phyloP scores from a whole-genome alignment of 2,797 vertebrate genomes.

The Hydrophis major region DNA sequence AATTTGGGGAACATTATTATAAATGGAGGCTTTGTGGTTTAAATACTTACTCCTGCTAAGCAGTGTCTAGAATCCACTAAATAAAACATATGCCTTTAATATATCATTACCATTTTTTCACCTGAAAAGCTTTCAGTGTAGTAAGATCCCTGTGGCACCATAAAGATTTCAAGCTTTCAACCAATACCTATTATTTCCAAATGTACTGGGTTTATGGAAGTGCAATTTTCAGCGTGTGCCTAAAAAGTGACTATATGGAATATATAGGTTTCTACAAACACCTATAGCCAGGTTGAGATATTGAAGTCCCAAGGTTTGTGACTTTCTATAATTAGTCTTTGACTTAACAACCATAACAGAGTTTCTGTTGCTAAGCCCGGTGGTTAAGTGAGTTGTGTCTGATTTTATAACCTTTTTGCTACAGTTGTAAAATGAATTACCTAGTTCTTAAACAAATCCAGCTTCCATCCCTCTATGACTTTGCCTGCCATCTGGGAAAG shows the following conservation, averaged over 20 bases:
- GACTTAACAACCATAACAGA: neutral
- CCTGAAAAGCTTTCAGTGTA: constrained; percentile 44
- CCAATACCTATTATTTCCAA: constrained; percentile 16
- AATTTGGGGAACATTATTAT: constrained; percentile 49
- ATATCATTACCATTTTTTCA: constrained; percentile 44
- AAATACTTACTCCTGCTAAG: constrained; percentile 29
- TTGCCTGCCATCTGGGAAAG: neutral
- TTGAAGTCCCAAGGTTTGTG: constrained; percentile 1
- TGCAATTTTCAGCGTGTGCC: constrained; percentile 37
- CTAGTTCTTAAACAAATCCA: neutral
- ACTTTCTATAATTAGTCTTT: neutral
- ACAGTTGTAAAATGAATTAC: neutral
- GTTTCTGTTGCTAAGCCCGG: neutral
- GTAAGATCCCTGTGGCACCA: neutral
- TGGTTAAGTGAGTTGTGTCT: neutral
- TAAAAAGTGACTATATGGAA: constrained; percentile 18
- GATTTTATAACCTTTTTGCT: neutral
- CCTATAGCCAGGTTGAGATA: neutral
- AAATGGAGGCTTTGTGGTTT: constrained; percentile 27
- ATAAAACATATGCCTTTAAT: constrained; percentile 44
- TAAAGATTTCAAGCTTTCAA: constrained; percentile 33
- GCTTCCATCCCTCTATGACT: neutral
- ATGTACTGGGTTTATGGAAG: constrained; percentile 2
- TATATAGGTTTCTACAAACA: neutral
- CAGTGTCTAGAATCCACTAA: constrained; percentile 43